Evolutionary conservation across 1,140 invertebrate genomes (phyloP).

Genomic region (Mya arenaria): DNA sequence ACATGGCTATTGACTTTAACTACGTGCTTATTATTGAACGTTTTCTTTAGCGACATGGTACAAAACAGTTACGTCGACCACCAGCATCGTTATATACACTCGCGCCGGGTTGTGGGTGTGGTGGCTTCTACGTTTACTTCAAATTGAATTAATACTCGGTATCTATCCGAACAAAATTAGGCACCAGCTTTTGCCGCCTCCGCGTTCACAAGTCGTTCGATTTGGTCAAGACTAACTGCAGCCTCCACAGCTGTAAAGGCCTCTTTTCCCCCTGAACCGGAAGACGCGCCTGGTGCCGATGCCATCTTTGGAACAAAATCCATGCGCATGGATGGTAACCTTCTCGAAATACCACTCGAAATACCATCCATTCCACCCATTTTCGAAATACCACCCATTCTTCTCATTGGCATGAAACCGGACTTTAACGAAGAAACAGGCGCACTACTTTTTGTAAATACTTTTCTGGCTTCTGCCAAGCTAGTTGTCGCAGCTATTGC

Average conservation of each 20-base stretch:
- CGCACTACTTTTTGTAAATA: not conserved
- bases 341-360: not conserved
- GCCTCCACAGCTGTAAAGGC: slow-evolving; percentile 1
- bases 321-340: not conserved
- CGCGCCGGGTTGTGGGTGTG: too few species aligned
- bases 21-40: too few species aligned
- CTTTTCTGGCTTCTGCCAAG: not conserved
- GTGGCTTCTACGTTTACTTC: too few species aligned
- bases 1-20: too few species aligned
- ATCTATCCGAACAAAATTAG: too few species aligned
- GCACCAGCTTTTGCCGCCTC: not conserved
- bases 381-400: not conserved
- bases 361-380: not conserved
- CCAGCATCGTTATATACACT: too few species aligned
- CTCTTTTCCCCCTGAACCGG: not conserved
- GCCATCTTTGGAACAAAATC: not conserved
- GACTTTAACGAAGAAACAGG: not conserved
- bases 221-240: slow-evolving; percentile 10
- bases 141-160: too few species aligned
- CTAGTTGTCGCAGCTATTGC: not conserved
- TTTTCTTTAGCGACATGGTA: too few species aligned
- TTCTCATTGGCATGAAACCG: too few species aligned
- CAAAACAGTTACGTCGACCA: too few species aligned
- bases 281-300: too few species aligned
- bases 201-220: slow-evolving; percentile 13